Base-by-base conservation (phyloP, 2,113 vertebrate species). In the Ibidorhyncha struthersii region DNA sequence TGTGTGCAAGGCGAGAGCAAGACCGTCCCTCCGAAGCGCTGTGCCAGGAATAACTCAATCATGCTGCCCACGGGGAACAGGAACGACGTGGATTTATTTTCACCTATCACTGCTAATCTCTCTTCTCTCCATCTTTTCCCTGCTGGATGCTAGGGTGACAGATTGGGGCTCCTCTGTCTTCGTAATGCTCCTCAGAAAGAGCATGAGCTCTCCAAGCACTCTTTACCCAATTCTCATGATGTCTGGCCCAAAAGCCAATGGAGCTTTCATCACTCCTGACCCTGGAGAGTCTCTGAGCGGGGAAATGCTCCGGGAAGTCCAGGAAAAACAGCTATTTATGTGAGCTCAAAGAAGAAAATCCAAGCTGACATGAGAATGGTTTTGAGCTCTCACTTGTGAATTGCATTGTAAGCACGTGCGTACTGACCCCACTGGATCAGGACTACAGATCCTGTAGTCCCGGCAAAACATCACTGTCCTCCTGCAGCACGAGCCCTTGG, bases 391-490 rank as follows among this genome's bases (percentile, higher is more conserved):
- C 19, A 8, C 14, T n/a, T 47, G n/a, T 47, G 49, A 53, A 41
- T 0, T 10, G 19, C 8, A 56, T 5, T 7, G 4, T 13, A 16
- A 21, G 10, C 2, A 0, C 2, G 12, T 1, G 11, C 0, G 0
- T n/a, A 10, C 8, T 5, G n/a, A 53, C 40, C 34, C 27, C 34
- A 16, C 8, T 2, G 12, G 29, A 10, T 26, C 6, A 9, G 30
- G 58, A 15, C 22, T 10, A 0, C 3, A 9, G 2, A 11, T 14
- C 9, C 47, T n/a, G n/a, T n/a, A n/a, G n/a, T n/a, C 40, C 6
- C 3, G 13, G 32, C 34, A 69, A 10, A 65, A 1, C 70, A 22
- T 6, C 61, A 4, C 10, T 3, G 9, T 6, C 55, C 40, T 73
- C 50, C 56, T 1, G 0, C 41, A 18, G 15, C 2, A 23, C 2